Conservation (phyloP, 2,797 vertebrate species). For the Microcaecilia unicolor region DNA sequence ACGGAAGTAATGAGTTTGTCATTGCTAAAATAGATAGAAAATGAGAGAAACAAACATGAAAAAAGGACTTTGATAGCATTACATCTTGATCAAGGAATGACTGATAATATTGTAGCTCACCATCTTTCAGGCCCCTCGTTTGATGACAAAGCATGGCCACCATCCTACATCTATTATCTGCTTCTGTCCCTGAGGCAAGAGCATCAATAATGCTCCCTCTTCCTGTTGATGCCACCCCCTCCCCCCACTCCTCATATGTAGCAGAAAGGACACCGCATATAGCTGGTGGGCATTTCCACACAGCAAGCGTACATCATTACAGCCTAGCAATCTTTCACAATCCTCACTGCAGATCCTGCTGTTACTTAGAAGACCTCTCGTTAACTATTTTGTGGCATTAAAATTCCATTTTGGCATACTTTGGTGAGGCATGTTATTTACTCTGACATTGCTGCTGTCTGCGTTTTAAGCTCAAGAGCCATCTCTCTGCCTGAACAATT, state of each 20-base stretch:
- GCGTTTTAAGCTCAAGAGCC: fast-evolving
- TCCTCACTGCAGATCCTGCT: slow-evolving; percentile 20
- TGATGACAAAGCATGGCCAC: slow-evolving; percentile 82
- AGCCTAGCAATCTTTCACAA: slow-evolving; percentile 51
- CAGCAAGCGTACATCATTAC: slow-evolving; percentile 53
- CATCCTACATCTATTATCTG: slow-evolving; percentile 75
- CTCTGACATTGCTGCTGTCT: fast-evolving
- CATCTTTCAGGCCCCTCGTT: slow-evolving; percentile 95
- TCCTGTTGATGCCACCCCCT: slow-evolving; percentile 33
- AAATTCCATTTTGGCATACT: background rate
- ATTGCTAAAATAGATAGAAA: background rate
- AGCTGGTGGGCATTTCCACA: slow-evolving; percentile 64
- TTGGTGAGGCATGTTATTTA: fast-evolving
- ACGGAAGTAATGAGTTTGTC: slow-evolving; percentile 9
- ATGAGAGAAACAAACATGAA: slow-evolving; percentile 25
- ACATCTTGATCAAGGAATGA: slow-evolving; percentile 98
- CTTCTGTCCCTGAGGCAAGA: slow-evolving; percentile 77
- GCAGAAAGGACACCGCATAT: slow-evolving; percentile 44
- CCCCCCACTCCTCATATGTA: slow-evolving; percentile 27
- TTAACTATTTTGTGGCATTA: slow-evolving; percentile 35
- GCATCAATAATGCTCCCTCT: slow-evolving; percentile 87
- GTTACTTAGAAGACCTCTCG: background rate
- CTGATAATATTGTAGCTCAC: slow-evolving; percentile 81
- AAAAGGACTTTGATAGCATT: slow-evolving; percentile 54
- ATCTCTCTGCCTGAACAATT: background rate